These are phyloP conservation scores for Lydus trimaculatus DNA, from an alignment of 2,888 invertebrate species.

Conservation along the genomic window DNA sequence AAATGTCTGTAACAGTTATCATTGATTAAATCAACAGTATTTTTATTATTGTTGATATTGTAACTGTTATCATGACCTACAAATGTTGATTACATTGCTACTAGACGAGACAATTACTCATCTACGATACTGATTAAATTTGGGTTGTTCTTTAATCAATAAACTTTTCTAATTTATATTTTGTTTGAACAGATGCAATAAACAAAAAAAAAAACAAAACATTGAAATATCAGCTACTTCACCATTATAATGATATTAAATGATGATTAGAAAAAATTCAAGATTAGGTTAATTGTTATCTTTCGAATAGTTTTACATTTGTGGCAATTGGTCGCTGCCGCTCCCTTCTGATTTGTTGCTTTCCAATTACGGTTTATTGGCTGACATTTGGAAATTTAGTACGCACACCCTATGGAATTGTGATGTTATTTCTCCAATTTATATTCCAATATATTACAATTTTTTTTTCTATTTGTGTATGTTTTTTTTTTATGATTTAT, in stretches of 20 bases:
- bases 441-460: too few species aligned
- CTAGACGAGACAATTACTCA: too few species aligned
- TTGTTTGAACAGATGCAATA: background rate
- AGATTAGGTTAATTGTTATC: background rate
- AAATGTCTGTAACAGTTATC: too few species aligned
- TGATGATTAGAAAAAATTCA: too few species aligned
- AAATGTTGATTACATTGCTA: too few species aligned
- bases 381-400: constrained; percentile 10
- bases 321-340: background rate
- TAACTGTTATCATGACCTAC: too few species aligned
- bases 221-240: too few species aligned
- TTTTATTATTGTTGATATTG: too few species aligned
- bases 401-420: constrained; percentile 4
- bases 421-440: background rate
- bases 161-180: background rate
- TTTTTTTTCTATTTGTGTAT: background rate
- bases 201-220: background rate
- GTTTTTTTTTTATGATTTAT: background rate
- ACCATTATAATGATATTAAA: too few species aligned
- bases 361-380: constrained; percentile 6
- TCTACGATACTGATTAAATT: background rate
- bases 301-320: background rate
- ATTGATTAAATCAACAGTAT: too few species aligned
- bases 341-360: constrained; percentile 10
- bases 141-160: background rate